These are phyloP conservation scores for Digitonthophagus gazella DNA, from an alignment of 2,888 invertebrate genomes.

Conservation along the genomic window DNA sequence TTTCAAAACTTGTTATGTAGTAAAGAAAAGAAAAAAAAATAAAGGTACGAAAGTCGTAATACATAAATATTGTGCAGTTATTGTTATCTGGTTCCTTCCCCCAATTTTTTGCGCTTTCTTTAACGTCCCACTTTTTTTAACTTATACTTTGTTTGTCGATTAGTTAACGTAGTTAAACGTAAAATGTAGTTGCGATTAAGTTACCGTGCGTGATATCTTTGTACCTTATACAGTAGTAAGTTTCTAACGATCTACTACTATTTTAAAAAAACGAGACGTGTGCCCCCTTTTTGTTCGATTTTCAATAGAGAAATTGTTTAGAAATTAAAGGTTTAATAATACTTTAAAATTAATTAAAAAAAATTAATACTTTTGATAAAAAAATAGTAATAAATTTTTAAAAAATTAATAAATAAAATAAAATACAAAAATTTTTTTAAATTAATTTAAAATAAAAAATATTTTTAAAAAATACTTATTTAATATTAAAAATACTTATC, in stretches of 20 bases:
- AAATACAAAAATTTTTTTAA: too few relatives aligned
- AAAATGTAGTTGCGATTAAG: not conserved
- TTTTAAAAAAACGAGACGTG: not conserved
- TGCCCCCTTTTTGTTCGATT: not conserved
- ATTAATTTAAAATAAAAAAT: too few relatives aligned
- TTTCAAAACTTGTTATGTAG: not conserved
- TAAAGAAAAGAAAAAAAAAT: conserved; percentile 8
- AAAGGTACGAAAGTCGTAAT: too few relatives aligned
- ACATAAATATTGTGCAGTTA: conserved; percentile 10
- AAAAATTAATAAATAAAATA: too few relatives aligned
- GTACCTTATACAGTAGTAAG: not conserved
- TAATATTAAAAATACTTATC: not conserved
- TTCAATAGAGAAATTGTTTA: not conserved
- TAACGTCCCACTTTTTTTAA: too few relatives aligned
- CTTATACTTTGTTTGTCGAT: too few relatives aligned
- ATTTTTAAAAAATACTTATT: too few relatives aligned
- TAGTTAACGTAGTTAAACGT: not conserved
- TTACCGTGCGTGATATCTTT: not conserved
- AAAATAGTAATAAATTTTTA: too few relatives aligned
- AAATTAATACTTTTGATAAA: too few relatives aligned
- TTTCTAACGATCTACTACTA: not conserved
- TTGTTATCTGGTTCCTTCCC: conserved; percentile 1
- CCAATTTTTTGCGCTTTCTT: too few relatives aligned
- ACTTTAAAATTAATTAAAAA: not conserved
- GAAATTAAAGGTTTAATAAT: too few relatives aligned